Percentiles rank a stretch among this genome's conserved stretches.
Conservation (phyloP, 2,888 invertebrate species). For the Trachelus stipa region DNA sequence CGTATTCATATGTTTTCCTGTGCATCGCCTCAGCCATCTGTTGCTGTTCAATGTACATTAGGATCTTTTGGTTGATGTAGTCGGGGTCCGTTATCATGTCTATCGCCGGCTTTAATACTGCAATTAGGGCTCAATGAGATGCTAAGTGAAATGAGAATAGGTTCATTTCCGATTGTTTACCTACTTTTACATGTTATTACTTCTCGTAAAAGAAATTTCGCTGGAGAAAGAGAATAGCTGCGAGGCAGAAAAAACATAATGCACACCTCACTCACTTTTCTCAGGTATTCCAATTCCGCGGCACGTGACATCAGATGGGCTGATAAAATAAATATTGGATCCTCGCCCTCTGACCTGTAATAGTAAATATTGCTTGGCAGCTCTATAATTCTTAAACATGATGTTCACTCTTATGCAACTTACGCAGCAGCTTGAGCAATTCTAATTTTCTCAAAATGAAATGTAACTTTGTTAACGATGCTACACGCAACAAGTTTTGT, state of each 20-base stretch:
- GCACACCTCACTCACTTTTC: conserved; percentile 85
- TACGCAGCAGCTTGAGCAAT: conserved; percentile 81
- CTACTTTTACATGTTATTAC: conserved; percentile 86
- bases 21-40: conserved; percentile 83
- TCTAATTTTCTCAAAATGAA: conserved; percentile 87
- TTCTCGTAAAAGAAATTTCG: conserved; percentile 85
- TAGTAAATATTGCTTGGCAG: too few relatives aligned
- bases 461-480: conserved; percentile 83
- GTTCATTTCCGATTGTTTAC: conserved; percentile 28
- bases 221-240: conserved; percentile 82
- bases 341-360: conserved; percentile 57
- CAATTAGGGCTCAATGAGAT: conserved; percentile 41
- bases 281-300: conserved; percentile 82
- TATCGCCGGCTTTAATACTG: conserved; percentile 85
- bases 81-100: conserved; percentile 90
- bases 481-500: conserved; percentile 86
- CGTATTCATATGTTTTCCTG: conserved; percentile 85
- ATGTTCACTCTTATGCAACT: conserved; percentile 61
- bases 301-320: conserved; percentile 80
- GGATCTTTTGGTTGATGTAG: conserved; percentile 89
- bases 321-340: conserved; percentile 79
- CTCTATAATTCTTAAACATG: neutral
- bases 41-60: conserved; percentile 85
- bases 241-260: conserved; percentile 85
- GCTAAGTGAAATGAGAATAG: conserved; percentile 18